Conservation (phyloP, 2,113 vertebrate species). For the Festucalex cinctus region DNA sequence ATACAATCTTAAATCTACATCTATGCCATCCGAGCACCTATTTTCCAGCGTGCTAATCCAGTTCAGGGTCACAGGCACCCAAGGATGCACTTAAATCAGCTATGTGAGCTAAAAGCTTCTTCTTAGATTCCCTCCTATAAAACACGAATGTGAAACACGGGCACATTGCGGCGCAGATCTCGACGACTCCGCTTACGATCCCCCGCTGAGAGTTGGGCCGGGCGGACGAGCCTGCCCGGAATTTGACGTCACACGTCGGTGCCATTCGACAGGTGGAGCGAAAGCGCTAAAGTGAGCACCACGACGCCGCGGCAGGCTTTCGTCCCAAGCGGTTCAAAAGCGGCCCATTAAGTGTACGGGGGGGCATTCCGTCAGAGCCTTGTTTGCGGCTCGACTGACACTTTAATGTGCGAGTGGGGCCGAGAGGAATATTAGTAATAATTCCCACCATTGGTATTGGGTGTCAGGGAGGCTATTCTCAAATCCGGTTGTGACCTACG, state of each 20-base stretch:
- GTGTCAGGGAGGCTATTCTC: conserved; percentile 70
- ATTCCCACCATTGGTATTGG: conserved; percentile 61
- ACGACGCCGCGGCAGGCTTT: background rate
- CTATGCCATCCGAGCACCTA: background rate
- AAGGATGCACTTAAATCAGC: background rate
- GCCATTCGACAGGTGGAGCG: conserved; percentile 67
- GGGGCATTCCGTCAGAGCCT: conserved; percentile 27
- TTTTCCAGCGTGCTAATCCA: background rate
- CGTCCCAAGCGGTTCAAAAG: background rate
- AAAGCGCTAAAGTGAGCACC: conserved; percentile 32
- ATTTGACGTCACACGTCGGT: conserved; percentile 63
- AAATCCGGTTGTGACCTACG: conserved; percentile 69
- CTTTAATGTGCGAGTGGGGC: conserved; percentile 61
- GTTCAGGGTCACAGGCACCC: background rate
- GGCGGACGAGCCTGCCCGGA: conserved; percentile 14
- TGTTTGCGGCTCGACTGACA: conserved; percentile 73
- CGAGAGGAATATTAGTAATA: conserved; percentile 69
- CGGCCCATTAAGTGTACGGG: conserved; percentile 13
- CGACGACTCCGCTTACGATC: conserved; percentile 6
- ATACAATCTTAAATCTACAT: background rate
- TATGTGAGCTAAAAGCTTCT: background rate
- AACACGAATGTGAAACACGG: background rate
- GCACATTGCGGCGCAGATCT: background rate
- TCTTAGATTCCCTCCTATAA: background rate
- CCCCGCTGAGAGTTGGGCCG: conserved; percentile 6